Evolutionary conservation across 2,888 invertebrate genomes (phyloP).

Genomic region (Helobdella robusta): DNA sequence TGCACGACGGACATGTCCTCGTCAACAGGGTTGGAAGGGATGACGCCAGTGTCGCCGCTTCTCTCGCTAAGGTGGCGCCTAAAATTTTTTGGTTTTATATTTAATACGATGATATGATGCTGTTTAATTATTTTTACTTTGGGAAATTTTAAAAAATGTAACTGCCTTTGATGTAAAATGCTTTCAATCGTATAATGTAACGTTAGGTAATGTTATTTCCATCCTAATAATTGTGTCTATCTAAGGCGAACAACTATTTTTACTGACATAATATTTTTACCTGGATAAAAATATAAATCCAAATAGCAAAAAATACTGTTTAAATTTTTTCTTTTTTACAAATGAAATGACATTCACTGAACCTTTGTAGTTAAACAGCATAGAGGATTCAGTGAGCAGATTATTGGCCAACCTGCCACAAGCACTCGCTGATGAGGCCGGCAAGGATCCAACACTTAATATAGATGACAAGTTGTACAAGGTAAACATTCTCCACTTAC

Average conservation of each 20-base stretch:
- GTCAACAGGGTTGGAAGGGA: constrained; percentile 59
- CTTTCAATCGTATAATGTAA: neutral
- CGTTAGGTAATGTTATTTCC: no score
- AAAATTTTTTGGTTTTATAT: neutral
- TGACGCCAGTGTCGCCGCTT: constrained; percentile 54
- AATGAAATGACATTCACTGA: neutral
- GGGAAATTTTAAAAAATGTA: neutral
- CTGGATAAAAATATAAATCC: no score
- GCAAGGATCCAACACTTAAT: constrained; percentile 60
- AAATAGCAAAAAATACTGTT: no score
- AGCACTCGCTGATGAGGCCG: constrained; percentile 51
- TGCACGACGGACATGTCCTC: constrained; percentile 64
- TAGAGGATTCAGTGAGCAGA: neutral
- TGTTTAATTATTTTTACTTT: neutral
- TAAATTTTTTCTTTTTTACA: neutral
- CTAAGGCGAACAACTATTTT: no score
- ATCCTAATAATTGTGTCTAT: no score
- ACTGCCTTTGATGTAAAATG: no score
- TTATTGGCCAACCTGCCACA: neutral
- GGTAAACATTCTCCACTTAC: constrained; percentile 40
- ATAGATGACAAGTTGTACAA: constrained; percentile 64
- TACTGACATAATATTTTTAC: no score
- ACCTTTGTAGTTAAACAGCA: neutral
- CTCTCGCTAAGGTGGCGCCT: neutral
- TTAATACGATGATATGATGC: neutral